Conservation (phyloP, 2,113 vertebrate species). For the Podarcis muralis region DNA sequence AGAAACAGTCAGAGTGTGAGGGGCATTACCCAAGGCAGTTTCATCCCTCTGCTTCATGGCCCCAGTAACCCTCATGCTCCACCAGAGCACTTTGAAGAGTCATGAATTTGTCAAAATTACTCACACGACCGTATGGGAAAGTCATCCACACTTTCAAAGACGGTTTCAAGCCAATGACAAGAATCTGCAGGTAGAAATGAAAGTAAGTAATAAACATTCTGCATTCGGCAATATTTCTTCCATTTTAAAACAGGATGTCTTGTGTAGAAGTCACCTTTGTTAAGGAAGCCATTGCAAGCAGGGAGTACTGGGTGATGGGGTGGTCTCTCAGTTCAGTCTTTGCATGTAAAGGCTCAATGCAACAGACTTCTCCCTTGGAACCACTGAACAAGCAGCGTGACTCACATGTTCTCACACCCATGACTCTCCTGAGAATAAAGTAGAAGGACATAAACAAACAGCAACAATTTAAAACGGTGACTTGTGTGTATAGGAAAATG, state of each 20-base stretch:
- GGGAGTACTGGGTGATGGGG: conserved; percentile 91
- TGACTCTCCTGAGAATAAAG: conserved; percentile 85
- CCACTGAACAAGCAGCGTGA: conserved; percentile 97
- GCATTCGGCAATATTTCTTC: not conserved
- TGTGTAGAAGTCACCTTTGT: conserved; percentile 84
- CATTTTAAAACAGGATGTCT: conserved; percentile 4
- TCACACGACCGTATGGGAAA: conserved; percentile 93
- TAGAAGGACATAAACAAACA: not conserved
- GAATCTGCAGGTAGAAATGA: conserved; percentile 79
- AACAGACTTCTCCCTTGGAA: conserved; percentile 97
- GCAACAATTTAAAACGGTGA: not conserved
- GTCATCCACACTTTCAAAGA: conserved; percentile 98
- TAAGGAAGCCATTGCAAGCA: conserved; percentile 96
- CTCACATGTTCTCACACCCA: conserved; percentile 96
- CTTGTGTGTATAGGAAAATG: too few species aligned
- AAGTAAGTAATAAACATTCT: not conserved
- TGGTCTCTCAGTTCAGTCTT: conserved; percentile 91
- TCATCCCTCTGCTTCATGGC: too few species aligned
- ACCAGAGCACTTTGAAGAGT: not conserved
- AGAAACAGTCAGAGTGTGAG: too few species aligned
- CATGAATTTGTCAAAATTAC: conserved; percentile 43
- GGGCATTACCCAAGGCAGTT: too few species aligned
- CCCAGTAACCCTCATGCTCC: not conserved
- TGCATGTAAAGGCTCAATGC: conserved; percentile 90
- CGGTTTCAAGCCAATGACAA: conserved; percentile 96